A percentile compares a stretch with the other conserved stretches of the same genome.
These are phyloP conservation scores for Campylorhamphus procurvoides DNA, from an alignment of 2,113 vertebrate genomes.

Conservation along the genomic window DNA sequence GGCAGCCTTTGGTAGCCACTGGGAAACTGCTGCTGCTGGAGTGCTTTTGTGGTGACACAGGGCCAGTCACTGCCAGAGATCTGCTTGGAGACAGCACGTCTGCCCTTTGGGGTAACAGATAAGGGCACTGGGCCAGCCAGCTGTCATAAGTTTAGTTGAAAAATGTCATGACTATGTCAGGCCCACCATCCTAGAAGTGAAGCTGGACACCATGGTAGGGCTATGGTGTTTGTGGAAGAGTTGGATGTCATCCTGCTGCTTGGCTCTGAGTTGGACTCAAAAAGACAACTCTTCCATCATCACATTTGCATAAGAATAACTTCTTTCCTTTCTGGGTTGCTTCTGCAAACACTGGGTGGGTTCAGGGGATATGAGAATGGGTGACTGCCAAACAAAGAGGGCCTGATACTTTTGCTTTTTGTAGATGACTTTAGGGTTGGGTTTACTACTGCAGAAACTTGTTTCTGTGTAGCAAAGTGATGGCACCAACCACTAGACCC, in stretches of 20 bases:
- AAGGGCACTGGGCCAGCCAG: background rate
- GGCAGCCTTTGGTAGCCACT: background rate
- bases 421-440: background rate
- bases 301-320: background rate
- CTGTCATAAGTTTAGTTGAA: background rate
- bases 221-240: background rate
- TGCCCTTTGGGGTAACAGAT: background rate
- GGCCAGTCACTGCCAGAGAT: background rate
- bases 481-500: background rate
- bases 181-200: background rate
- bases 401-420: background rate
- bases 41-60: background rate
- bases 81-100: background rate
- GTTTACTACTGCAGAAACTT: background rate
- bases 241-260: background rate
- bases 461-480: background rate
- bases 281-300: background rate
- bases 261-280: background rate
- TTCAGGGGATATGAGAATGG: background rate
- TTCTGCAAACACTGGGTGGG: background rate
- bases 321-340: background rate
- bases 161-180: background rate
- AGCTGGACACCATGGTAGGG: background rate
- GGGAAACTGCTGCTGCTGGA: background rate
- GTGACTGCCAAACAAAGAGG: background rate